These are phyloP conservation scores for Perizoma flavofasciatum DNA, from an alignment of 2,888 invertebrate genomes.

Conservation along the genomic window DNA sequence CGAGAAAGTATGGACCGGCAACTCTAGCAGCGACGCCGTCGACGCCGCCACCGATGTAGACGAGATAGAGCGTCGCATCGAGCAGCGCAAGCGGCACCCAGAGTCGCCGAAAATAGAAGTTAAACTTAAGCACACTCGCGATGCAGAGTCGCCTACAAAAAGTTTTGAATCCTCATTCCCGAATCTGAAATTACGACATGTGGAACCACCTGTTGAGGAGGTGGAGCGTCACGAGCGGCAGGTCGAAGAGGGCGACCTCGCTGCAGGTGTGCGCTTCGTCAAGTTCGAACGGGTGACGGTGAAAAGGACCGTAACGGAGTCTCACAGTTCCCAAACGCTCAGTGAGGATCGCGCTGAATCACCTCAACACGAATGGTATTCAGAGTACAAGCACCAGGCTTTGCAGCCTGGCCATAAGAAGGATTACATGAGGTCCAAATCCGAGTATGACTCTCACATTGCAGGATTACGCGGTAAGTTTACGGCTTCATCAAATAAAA, in stretches of 20 bases:
- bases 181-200: conserved; percentile 77
- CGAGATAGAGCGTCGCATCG: conserved; percentile 85
- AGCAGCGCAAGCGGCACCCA: conserved; percentile 81
- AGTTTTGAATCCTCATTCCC: conserved; percentile 68
- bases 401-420: conserved; percentile 87
- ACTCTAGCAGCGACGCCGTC: conserved; percentile 67
- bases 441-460: conserved; percentile 94
- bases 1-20: conserved; percentile 90
- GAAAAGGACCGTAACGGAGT: conserved; percentile 84
- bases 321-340: conserved; percentile 54
- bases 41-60: conserved; percentile 81
- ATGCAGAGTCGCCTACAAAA: conserved; percentile 76
- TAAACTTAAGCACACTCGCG: conserved; percentile 83
- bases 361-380: conserved; percentile 77
- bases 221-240: conserved; percentile 61
- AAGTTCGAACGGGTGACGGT: conserved; percentile 89
- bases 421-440: conserved; percentile 90
- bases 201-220: conserved; percentile 63
- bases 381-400: conserved; percentile 77
- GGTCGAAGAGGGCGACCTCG: conserved; percentile 86
- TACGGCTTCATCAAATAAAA: conserved; percentile 7
- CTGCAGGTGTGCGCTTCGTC: conserved; percentile 86
- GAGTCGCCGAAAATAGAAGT: conserved; percentile 85
- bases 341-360: conserved; percentile 72
- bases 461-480: conserved; percentile 91